Evolutionary conservation across 2,797 vertebrate species (phyloP).

Genomic region (Acrossocheilus wenchowensis): DNA sequence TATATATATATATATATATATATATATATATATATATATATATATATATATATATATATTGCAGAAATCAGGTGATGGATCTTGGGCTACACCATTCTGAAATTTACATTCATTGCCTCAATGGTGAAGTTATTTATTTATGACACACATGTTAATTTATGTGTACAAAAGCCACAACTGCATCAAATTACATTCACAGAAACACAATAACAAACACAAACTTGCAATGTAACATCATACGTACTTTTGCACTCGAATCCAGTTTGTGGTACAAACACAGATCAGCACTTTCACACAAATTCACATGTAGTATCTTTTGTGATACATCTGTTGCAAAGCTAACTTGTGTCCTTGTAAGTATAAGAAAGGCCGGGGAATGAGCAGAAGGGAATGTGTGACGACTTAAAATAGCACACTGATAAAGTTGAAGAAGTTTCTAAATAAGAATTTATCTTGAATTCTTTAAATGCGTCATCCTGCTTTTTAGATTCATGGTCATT

Average conservation of each 20-base stretch:
- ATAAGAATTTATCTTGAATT: background rate
- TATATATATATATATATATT: too few relatives aligned
- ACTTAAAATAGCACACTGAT: slow-evolving; percentile 9
- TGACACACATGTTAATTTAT: background rate
- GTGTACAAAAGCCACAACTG: background rate
- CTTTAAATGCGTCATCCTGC: background rate
- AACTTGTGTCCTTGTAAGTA: background rate
- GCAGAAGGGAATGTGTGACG: background rate
- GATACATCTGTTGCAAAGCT: background rate
- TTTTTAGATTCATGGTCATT: background rate
- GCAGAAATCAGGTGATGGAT: too few relatives aligned
- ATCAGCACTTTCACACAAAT: background rate
- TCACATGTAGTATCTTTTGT: background rate
- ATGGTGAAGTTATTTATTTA: background rate
- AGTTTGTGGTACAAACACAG: background rate
- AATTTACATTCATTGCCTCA: too few relatives aligned
- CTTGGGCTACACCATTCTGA: too few relatives aligned
- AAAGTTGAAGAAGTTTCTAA: background rate
- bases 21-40: too few relatives aligned
- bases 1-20: too few relatives aligned
- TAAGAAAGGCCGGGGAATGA: background rate
- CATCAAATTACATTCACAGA: background rate
- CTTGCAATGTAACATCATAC: background rate
- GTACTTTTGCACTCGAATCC: background rate
- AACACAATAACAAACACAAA: background rate